phyloP scores from a whole-genome alignment of 2,113 vertebrate genomes.

The Steatornis caripensis region DNA sequence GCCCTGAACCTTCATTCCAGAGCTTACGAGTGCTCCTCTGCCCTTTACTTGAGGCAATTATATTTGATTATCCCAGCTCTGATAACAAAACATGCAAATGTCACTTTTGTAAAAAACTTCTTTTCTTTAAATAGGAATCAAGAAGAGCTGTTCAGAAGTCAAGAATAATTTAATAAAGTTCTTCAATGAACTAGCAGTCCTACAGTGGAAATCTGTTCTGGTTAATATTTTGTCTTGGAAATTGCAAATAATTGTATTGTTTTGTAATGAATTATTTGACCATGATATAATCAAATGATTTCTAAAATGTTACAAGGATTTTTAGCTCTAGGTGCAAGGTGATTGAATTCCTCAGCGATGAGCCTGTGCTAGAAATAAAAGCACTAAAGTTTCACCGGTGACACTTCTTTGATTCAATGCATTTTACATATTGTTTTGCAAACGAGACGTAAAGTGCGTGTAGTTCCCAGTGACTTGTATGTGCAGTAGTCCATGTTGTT shows the following conservation, averaged over 20 bases:
- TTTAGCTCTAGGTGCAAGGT: background rate
- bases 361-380: background rate
- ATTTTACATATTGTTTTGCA: background rate
- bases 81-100: background rate
- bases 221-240: constrained; percentile 9
- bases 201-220: background rate
- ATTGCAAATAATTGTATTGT: background rate
- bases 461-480: background rate
- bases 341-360: background rate
- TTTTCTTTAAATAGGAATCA: background rate
- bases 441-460: background rate
- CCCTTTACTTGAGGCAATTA: background rate
- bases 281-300: background rate
- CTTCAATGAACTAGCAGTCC: background rate
- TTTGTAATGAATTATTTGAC: constrained; percentile 8
- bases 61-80: background rate
- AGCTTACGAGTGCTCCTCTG: background rate
- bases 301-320: background rate
- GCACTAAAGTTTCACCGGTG: background rate
- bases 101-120: background rate
- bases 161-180: background rate
- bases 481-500: background rate
- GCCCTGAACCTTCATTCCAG: background rate
- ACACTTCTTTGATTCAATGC: background rate
- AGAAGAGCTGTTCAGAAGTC: background rate